phyloP scores from a whole-genome alignment of 2,113 vertebrate genomes.

The Zosterops hypoxanthus region DNA sequence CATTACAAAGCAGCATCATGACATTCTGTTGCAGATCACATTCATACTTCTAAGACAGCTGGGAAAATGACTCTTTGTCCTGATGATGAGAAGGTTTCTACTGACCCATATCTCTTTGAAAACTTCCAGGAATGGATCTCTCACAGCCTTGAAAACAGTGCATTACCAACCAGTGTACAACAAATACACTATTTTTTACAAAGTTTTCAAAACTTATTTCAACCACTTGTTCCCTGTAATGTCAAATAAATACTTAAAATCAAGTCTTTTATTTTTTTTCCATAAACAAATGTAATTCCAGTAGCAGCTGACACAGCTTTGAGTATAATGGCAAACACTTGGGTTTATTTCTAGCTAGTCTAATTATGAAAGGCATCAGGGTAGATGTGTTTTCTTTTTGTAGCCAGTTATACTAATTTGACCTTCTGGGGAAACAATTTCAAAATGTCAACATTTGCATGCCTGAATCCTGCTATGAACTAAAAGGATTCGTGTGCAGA shows the following conservation, averaged over 20 bases:
- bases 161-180: not conserved
- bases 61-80: not conserved
- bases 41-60: not conserved
- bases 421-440: conserved; percentile 59
- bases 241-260: not conserved
- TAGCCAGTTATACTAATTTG: conserved; percentile 53
- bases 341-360: not conserved
- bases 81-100: not conserved
- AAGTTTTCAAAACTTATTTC: not conserved
- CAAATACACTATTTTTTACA: not conserved
- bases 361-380: conserved; percentile 25
- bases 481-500: conserved; percentile 29
- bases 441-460: conserved; percentile 65
- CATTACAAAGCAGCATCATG: not conserved
- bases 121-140: not conserved
- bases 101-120: not conserved
- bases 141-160: not conserved
- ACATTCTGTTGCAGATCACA: not conserved
- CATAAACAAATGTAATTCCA: not conserved
- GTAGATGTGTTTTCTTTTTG: conserved; percentile 40
- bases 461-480: conserved; percentile 48
- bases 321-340: not conserved
- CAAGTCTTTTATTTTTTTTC: not conserved
- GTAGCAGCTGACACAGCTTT: not conserved
- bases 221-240: not conserved